Base-by-base conservation (phyloP, 2,888 invertebrate species). In the Drosophila multiciliata region DNA sequence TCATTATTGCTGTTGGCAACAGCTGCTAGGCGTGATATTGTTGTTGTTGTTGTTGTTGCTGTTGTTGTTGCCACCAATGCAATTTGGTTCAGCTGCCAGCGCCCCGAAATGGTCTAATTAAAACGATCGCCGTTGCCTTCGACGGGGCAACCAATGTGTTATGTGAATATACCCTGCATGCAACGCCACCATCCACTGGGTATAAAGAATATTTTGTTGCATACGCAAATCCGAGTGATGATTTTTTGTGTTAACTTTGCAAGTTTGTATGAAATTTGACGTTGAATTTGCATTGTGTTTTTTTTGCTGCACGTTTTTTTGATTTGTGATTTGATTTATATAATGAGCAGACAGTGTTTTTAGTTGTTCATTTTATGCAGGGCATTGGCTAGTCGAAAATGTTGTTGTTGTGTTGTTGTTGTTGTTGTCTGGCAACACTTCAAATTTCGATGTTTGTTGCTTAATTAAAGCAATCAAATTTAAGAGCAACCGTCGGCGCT, bases 391-490 rank as follows among this genome's bases (percentile, higher is more conserved):
- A 29, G 57, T 72, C 48, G 17, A 0, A 0, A 15, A 26, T 33
- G 29, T 29, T 26, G 3, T 26, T 26, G 3, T 26, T 26, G 26
- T 29, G 29, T 29, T 29, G 29, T 29, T 29, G 29, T 29, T 29
- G 29, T 29, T 29, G 29, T 29, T 29, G n/a, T 15, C 29, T 38
- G 32, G 23, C 35, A 23, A 23, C 42, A 29, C 40, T 32, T 29
- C 38, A 29, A 2, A 20, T 12, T 48, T 5, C 29, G 35, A 32
- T 20, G 33, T 45, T 54, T 58, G 78, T 70, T 75, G 79, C 78
- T 90, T 90, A 89, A 85, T 89, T 87, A 87, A 90, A 81, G 84
- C 90, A 89, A 86, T 89, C 85, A 87, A 89, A 89, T 83, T 82
- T 74, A 66, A 73, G 79, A 78, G 79, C 78, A 79, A 67, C 45